Percentiles rank a stretch among this genome's conserved stretches.
phyloP scores from a whole-genome alignment of 1,140 invertebrate species.

The Zaprionus kolodkinae region DNA sequence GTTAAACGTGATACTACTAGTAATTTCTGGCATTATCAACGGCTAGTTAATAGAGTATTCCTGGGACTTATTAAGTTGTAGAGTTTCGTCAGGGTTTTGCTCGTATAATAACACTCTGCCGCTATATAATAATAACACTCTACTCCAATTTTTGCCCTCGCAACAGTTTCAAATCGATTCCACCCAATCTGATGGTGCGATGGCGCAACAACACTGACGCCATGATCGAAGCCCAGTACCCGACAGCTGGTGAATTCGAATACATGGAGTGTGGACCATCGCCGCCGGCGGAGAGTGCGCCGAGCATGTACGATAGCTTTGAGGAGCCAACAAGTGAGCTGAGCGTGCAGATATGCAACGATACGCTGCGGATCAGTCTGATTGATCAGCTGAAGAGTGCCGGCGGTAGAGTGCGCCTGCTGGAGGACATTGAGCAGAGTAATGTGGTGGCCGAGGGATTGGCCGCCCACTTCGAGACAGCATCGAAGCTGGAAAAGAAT shows the following conservation, averaged over 20 bases:
- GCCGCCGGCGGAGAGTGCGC: constrained; percentile 89
- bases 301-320: constrained; percentile 89
- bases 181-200: constrained; percentile 84
- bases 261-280: constrained; percentile 90
- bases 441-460: constrained; percentile 86
- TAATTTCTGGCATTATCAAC: neutral
- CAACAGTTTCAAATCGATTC: constrained; percentile 83
- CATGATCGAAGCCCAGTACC: constrained; percentile 87
- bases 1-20: neutral
- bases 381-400: constrained; percentile 89
- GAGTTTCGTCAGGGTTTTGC: no score
- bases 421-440: constrained; percentile 89
- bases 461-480: constrained; percentile 85
- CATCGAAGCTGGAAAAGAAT: constrained; percentile 88
- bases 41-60: neutral
- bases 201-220: constrained; percentile 86
- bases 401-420: constrained; percentile 87
- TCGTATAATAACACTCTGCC: no score
- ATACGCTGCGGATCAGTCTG: constrained; percentile 89
- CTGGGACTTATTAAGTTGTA: neutral
- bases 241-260: constrained; percentile 88
- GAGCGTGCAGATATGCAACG: constrained; percentile 89
- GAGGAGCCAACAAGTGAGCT: constrained; percentile 89
- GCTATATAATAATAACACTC: neutral
- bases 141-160: neutral